Conservation (phyloP, 2,113 vertebrate species). For the Poicephalus gulielmi region DNA sequence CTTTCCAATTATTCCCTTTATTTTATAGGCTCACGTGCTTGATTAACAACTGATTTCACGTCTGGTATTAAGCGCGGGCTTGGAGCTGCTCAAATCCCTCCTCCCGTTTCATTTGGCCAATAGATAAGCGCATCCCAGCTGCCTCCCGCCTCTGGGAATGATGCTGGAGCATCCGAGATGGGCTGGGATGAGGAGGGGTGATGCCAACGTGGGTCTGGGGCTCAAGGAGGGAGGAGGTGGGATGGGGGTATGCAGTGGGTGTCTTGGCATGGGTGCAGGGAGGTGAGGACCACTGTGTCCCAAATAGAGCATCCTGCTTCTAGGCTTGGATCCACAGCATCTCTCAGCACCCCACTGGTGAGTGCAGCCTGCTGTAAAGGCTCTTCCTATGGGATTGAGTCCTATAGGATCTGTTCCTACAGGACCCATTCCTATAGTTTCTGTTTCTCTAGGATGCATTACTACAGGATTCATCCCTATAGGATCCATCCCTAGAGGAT, state of each 20-base stretch:
- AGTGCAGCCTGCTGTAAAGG: background rate
- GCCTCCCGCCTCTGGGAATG: background rate
- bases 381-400: background rate
- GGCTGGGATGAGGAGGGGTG: too few species aligned
- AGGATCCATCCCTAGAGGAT: too few species aligned
- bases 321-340: background rate
- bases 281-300: background rate
- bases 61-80: constrained; percentile 25
- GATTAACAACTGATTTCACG: constrained; percentile 67
- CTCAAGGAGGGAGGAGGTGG: background rate
- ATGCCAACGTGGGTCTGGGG: too few species aligned
- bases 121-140: background rate
- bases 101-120: background rate
- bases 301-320: background rate
- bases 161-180: background rate
- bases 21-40: constrained; percentile 71
- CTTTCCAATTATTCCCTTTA: constrained; percentile 77
- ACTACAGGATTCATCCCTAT: too few species aligned
- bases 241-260: background rate
- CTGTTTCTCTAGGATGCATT: too few species aligned
- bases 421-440: too few species aligned
- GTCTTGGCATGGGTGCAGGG: background rate
- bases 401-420: background rate
- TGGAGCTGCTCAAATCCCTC: background rate
- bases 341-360: background rate